A percentile compares a stretch with the other conserved stretches of the same genome.
Conservation (phyloP, 2,888 invertebrate species). For the Spodoptera littoralis region DNA sequence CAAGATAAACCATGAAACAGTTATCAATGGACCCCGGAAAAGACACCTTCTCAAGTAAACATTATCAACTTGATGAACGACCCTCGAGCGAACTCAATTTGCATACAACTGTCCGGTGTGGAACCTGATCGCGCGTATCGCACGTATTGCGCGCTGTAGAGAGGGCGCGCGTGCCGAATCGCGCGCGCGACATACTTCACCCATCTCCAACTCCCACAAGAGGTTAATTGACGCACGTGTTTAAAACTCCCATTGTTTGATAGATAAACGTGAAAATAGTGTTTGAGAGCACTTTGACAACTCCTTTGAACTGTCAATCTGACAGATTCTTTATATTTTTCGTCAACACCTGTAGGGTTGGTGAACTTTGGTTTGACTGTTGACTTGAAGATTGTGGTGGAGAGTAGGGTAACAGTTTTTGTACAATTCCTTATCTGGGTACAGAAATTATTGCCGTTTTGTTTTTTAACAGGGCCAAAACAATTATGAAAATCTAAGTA, state of each 20-base stretch:
- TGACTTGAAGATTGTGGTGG: too few relatives aligned
- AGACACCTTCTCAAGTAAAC: conserved; percentile 53
- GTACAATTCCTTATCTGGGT: neutral
- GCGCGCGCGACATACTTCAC: conserved; percentile 59
- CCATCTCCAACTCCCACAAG: conserved; percentile 57
- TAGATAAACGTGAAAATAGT: conserved; percentile 57
- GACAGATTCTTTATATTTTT: conserved; percentile 15
- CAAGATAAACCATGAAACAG: neutral
- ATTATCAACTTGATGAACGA: conserved; percentile 53
- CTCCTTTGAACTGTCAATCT: conserved; percentile 42
- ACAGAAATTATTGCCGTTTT: neutral
- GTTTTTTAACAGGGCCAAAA: neutral
- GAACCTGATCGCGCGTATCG: conserved; percentile 63
- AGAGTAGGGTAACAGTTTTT: too few relatives aligned
- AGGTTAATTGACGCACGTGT: conserved; percentile 77
- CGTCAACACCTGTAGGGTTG: conserved; percentile 2
- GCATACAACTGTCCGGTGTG: conserved; percentile 46
- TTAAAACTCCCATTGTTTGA: conserved; percentile 61
- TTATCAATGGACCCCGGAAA: conserved; percentile 33
- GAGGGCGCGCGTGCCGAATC: conserved; percentile 77
- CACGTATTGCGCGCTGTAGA: conserved; percentile 49
- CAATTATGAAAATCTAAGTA: too few relatives aligned
- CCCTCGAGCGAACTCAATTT: conserved; percentile 53
- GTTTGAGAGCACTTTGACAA: conserved; percentile 39
- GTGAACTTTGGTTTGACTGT: conserved; percentile 1